These are phyloP conservation scores for Ciconia nigra DNA, from an alignment of 2,797 vertebrate species.

Conservation along the genomic window DNA sequence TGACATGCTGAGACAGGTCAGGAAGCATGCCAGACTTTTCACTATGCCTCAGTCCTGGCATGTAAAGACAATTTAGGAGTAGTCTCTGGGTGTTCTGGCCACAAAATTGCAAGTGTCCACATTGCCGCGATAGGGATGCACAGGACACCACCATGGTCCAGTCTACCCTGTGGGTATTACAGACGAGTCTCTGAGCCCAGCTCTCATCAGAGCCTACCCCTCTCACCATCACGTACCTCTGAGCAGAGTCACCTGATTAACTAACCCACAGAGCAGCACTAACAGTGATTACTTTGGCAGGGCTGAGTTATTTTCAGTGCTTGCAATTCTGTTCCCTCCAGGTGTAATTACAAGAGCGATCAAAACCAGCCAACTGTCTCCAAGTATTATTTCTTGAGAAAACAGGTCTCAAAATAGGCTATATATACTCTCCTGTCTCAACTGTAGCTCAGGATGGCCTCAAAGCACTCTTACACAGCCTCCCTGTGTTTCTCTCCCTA, in stretches of 20 bases:
- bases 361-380: conserved; percentile 46
- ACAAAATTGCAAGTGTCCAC: not conserved
- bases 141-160: not conserved
- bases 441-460: not conserved
- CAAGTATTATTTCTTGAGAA: conserved; percentile 30
- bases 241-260: not conserved
- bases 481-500: not conserved
- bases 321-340: conserved; percentile 44
- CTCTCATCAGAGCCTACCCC: not conserved
- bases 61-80: not conserved
- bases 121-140: not conserved
- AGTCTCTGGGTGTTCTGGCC: not conserved
- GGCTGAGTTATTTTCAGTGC: conserved; percentile 27
- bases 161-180: not conserved
- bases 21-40: not conserved
- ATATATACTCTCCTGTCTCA: not conserved
- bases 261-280: not conserved
- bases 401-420: not conserved
- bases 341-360: conserved; percentile 47
- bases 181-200: not conserved
- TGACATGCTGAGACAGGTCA: not conserved
- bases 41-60: not conserved
- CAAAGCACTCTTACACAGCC: not conserved
- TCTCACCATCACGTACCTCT: not conserved
- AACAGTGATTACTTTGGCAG: conserved; percentile 41